A percentile compares a stretch with the other conserved stretches of the same genome.
Evolutionary conservation across 2,888 invertebrate genomes (phyloP).

Genomic region (Andrena minutula): DNA sequence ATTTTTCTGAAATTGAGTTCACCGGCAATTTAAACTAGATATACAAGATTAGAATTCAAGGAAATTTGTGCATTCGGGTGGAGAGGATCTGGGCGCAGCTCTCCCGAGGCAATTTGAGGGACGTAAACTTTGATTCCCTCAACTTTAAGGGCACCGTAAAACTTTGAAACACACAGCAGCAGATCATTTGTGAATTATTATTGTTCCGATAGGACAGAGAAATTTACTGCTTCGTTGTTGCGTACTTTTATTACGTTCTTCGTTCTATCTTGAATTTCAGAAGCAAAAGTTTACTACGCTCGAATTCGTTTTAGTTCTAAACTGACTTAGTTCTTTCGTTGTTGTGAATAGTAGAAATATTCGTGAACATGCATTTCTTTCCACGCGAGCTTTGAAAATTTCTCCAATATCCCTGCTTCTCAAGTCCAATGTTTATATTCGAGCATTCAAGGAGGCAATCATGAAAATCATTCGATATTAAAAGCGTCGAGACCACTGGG

Average conservation of each 20-base stretch:
- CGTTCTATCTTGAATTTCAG: no score
- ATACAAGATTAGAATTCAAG: background rate
- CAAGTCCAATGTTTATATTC: background rate
- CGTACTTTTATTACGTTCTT: no score
- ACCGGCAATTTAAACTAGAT: background rate
- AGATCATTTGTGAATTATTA: no score
- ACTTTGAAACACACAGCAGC: background rate
- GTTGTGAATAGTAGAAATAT: no score
- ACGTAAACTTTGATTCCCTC: background rate
- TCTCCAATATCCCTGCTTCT: no score
- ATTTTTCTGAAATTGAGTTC: background rate
- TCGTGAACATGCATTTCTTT: no score
- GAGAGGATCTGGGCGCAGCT: background rate
- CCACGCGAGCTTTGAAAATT: background rate
- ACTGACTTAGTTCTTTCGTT: no score
- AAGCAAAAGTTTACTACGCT: no score
- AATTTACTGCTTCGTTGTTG: no score
- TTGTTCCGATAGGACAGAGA: no score
- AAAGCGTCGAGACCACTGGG: slow-evolving; percentile 16
- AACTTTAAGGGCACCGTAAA: background rate
- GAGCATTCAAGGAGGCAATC: slow-evolving; percentile 8
- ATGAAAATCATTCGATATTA: slow-evolving; percentile 48
- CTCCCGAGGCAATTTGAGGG: slow-evolving; percentile 1
- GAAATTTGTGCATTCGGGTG: background rate
- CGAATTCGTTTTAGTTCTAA: no score